Evolutionary conservation across 2,888 invertebrate species (phyloP), one percentile per base, ranked within the genome.

Genomic region (Ichneumoninae sp.): DNA sequence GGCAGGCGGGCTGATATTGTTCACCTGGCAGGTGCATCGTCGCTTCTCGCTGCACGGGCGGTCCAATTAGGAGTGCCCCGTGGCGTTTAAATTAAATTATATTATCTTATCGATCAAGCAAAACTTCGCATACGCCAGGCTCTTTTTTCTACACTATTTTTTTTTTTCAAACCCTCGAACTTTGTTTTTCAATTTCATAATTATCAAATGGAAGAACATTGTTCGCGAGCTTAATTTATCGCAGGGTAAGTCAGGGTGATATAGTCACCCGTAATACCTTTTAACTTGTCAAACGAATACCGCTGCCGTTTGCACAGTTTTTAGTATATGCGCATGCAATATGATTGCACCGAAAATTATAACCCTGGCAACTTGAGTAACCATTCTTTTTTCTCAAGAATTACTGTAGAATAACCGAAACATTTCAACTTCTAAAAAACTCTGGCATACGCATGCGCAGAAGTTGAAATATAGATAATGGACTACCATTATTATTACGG

Each of bases 31-130:
- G 19, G 47, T 68, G 36, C 33, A 40, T 26, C 69, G 47, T 8
- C 47, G 10, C 62, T 52, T 60, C n/a, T 8, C 16, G 40, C 19
- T 19, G 10, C 36, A 19, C 2, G 36, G 57, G 62, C 70, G 57
- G 40, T 71, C 66, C 70, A 83, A 83, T 83, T 76, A 83, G 66
- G 40, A 60, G 83, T 44, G 44, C 57, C 75, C 57, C 62, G n/a
- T 47, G 54, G 33, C 44, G 36, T 52, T 66, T 36, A 19, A n/a
- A 62, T 60, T 62, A 52, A 30, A 71, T 66, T 66, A 60, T 60
- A 62, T 76, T 40, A 76, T 57, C 33, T 16, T 66, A 80, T 83
- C 74, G 78, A 79, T 79, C 50, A 57, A 71, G 47, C 40, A 54
- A 19, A 65, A 57, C 47, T 57, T 70, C 68, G 36, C 50, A 33